Evolutionary conservation across 2,888 invertebrate genomes (phyloP), one percentile per base, ranked within the genome.

Genomic region (Chrysina gloriosa): DNA sequence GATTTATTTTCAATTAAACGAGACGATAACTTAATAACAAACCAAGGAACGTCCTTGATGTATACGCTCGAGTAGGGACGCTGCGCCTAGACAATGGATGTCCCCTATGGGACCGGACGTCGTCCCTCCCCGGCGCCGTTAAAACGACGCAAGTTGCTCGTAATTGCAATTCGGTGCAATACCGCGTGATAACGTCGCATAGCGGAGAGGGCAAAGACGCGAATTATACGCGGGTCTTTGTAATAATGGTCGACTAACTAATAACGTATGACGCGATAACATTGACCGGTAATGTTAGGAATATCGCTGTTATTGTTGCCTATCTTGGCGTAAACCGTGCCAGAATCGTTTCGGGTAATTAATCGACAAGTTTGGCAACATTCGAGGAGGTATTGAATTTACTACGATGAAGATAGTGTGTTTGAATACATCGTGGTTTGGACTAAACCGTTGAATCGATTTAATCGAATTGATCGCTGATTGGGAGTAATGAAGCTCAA

Each of bases 161-260:
- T 61, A 61, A 42, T 61, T 61, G 58, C 39, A 42, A 61, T 42
- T 61, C 45, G 58, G 42, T 61, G 42, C 42, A 61, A 36, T 42
- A 16, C 16, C 42, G 27, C 19, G 42, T 19, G 27, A 45, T 61
- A 61, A 27, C 58, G 9, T 36, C 25, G 58, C 58, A 61, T 29
- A 11, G 42, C 19, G 31, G 27, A 14, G 31, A 9, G 52, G 31
- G 31, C 31, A 52, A 52, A 52, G 52, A 52, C 52, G 31, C 21
- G 36, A 21, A 5, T 56, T 56, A 16, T 56, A 11, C 56, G 36
- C 21, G 4, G 2, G 16, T 36, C 36, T 50, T 52, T 31, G 7
- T 52, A 31, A 52, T 52, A 52, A 52, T 52, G 52, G 52, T 7
- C 7, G 34, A 19, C 4, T 31, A 19, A 52, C 52, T 61, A 61